Evolutionary conservation across 2,888 invertebrate genomes (phyloP), one percentile per base, ranked within the genome.

Genomic region (Diabrotica balteata): DNA sequence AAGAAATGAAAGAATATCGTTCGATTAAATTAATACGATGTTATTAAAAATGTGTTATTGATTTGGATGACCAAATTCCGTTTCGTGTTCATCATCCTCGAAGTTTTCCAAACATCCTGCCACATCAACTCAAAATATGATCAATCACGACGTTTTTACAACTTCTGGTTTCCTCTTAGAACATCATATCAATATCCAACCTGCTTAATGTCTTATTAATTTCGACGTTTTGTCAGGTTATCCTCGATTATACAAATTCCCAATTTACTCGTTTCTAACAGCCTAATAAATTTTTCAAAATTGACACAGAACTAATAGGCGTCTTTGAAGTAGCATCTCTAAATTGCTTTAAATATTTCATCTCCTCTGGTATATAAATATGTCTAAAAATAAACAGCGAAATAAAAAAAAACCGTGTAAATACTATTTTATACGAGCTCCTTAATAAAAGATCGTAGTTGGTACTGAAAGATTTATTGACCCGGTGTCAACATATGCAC

Each of bases 271-370:
- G 63, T 67, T 62, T 63, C 54, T 62, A 63, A 59, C 67, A 54
- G 60, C 60, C 32, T 57, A 59, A 68, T 68, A 73, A 70, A 73
- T 71, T 71, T 63, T 67, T 71, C 43, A 53, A 66, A 70, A 68
- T 68, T 66, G 66, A 67, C 69, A 57, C 60, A 43, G 43, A 60
- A 70, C 68, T 68, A 73, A 71, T 73, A 54, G 60, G 55, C 55
- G 52, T 55, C 66, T 71, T 70, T 71, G 69, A 69, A 65, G 67
- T 68, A 46, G 22, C 61, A 60, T 70, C 68, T 64, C 69, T 72
- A 69, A 65, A 70, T 66, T 49, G 58, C 60, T 58, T 63, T 67
- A 70, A 68, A 72, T 69, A 59, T 69, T 61, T 70, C 70, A 70
- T 58, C 70, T 57, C 57, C 65, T 50, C 63, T 17, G 67, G 58